phyloP scores from a whole-genome alignment of 35 echinoderm and acorn worm genomes.

The Ophiothrix spiculata region DNA sequence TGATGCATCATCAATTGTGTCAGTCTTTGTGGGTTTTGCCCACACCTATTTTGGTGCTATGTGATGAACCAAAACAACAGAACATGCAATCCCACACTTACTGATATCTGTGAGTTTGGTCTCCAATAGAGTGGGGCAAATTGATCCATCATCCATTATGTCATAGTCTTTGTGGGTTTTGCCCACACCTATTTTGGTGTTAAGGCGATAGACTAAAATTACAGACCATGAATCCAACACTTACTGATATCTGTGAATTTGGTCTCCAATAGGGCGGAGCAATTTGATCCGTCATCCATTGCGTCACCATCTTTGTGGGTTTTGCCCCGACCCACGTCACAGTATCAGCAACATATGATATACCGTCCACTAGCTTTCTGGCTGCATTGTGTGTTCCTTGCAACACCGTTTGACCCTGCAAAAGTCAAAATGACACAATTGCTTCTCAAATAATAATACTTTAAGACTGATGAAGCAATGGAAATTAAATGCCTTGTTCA shows the following conservation, averaged over 20 bases:
- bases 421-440: no score
- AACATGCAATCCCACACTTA: slow-evolving; percentile 38
- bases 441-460: background rate
- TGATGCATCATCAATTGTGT: background rate
- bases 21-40: background rate
- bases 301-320: slow-evolving; percentile 87
- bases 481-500: no score
- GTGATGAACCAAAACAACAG: background rate
- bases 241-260: slow-evolving; percentile 84
- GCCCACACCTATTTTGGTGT: slow-evolving; percentile 61
- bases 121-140: slow-evolving; percentile 93
- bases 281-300: slow-evolving; percentile 99
- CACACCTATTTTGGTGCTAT: background rate
- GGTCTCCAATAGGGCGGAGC: slow-evolving; percentile 95
- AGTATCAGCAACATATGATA: slow-evolving; percentile 70
- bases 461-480: background rate
- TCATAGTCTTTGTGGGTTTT: slow-evolving; percentile 84
- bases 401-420: slow-evolving; percentile 81
- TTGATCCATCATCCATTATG: slow-evolving; percentile 96
- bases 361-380: slow-evolving; percentile 78
- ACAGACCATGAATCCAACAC: no score
- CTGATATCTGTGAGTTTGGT: slow-evolving; percentile 81
- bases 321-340: slow-evolving; percentile 80
- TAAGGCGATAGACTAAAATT: background rate
- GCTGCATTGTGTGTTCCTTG: slow-evolving; percentile 98